Base-by-base conservation (phyloP, 1,140 invertebrate genomes). In the Aradophagus sp. region DNA sequence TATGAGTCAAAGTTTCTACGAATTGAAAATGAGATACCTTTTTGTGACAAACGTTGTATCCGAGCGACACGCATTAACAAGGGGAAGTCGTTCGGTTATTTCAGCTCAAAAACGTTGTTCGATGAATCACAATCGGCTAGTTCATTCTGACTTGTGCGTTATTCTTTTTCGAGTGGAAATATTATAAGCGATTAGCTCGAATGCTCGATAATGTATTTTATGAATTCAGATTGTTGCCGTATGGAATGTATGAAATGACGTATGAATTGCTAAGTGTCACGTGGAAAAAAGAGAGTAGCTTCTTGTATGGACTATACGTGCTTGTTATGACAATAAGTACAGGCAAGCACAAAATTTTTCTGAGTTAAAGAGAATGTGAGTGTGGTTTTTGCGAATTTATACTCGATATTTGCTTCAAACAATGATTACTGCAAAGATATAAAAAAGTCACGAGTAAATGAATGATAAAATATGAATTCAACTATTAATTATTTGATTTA, bases 261-360 rank as follows among this genome's bases (percentile, higher is more conserved):
- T 45, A 55, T 26, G 61, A 42, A 50, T 50, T 27, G 50, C 29
- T 34, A 45, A 48, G 27, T 48, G 10, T 10, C 45, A 19, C 7
- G 39, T 42, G 31, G 42, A 50, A 56, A 56, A 50, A 66, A 42
- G 44, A 13, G 14, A 13, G 15, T 5, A 1, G 12, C 27, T 65
- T 66, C 56, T 47, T 56, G 3, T 17, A 16, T 10, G 12, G 5
- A 56, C 36, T 48, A 32, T 58, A 58, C 63, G 23, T 36, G 62
- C 35, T 65, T 56, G 61, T 58, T 50, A 50, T 50, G 52, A 56
- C 50, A 66, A 66, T 66, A 42, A 50, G 52, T 50, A 66, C 35
- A 55, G 42, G 34, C 44, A 10, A 12, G 13, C 5, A 13, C 19
- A 42, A 35, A 34, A 56, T 1, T 38, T n/a, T n/a, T n/a, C n/a